Conservation (phyloP, 2,888 invertebrate species). For the Zele albiditarsus region DNA sequence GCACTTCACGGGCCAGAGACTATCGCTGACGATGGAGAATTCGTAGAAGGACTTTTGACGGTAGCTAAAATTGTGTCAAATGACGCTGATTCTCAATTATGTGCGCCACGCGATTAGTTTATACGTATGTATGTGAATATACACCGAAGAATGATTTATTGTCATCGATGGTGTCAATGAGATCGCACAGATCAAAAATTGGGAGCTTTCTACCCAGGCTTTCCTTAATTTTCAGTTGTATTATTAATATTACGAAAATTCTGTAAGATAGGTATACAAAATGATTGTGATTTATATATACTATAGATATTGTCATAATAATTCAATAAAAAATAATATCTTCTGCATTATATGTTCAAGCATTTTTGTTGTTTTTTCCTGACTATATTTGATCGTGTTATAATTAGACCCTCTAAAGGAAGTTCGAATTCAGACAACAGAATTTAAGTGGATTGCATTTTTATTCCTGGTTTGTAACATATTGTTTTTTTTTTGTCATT, state of each 20-base stretch:
- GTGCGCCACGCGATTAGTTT: conserved; percentile 62
- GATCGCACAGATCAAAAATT: not conserved
- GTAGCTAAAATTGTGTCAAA: conserved; percentile 73
- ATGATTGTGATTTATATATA: not conserved
- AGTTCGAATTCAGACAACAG: conserved; percentile 14
- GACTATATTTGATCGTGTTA: not conserved
- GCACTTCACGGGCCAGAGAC: conserved; percentile 78
- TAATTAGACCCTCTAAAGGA: not conserved
- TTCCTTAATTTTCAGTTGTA: not conserved
- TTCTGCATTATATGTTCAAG: not conserved
- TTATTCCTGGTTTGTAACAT: conserved; percentile 55
- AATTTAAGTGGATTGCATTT: conserved; percentile 36
- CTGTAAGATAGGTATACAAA: not conserved
- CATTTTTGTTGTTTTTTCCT: not conserved
- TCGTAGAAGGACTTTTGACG: conserved; percentile 71
- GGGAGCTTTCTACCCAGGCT: not conserved
- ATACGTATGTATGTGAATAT: not conserved
- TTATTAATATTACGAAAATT: not conserved
- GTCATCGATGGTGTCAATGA: not conserved
- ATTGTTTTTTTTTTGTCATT: conserved; percentile 57
- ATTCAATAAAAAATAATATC: conserved; percentile 7
- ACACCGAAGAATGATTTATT: not conserved
- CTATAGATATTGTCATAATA: not conserved
- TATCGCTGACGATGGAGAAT: conserved; percentile 74
- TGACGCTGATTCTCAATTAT: conserved; percentile 71